Evolutionary conservation across 2,888 invertebrate genomes (phyloP).

Genomic region (Volucella inflata): DNA sequence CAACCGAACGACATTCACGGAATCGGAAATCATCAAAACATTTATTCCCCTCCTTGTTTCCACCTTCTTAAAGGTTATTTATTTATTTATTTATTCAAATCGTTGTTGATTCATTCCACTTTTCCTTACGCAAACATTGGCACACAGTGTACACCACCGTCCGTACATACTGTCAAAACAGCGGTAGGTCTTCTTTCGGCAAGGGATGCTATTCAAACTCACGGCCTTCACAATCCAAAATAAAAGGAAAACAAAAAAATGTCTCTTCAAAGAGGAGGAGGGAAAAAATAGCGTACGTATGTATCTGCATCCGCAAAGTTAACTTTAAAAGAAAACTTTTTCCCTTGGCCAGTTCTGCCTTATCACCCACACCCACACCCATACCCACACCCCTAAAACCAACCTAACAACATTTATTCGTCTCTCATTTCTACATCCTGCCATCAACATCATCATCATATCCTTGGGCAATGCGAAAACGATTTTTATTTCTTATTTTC

Average conservation of each 20-base stretch:
- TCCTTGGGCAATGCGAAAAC: constrained; percentile 74
- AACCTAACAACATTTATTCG: constrained; percentile 34
- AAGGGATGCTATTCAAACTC: constrained; percentile 46
- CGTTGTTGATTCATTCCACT: constrained; percentile 51
- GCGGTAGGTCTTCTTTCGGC: background rate
- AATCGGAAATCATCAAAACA: constrained; percentile 66
- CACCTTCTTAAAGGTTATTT: constrained; percentile 41
- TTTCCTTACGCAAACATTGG: constrained; percentile 29
- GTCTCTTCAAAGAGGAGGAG: constrained; percentile 37
- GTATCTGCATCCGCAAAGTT: constrained; percentile 73
- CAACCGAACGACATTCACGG: constrained; percentile 38
- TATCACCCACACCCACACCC: background rate
- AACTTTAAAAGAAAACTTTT: constrained; percentile 70
- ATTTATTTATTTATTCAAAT: constrained; percentile 65
- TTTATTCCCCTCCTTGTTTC: constrained; percentile 29
- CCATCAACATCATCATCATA: constrained; percentile 74
- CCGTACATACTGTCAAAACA: background rate
- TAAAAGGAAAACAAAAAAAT: constrained; percentile 43
- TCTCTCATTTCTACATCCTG: constrained; percentile 69
- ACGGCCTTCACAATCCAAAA: constrained; percentile 44
- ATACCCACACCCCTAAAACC: background rate
- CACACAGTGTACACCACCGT: constrained; percentile 5
- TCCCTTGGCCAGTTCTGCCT: background rate
- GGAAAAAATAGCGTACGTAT: constrained; percentile 22
- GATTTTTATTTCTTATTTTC: constrained; percentile 71